phyloP scores from a whole-genome alignment of 2,113 vertebrate species.

The Varanus salvator region DNA sequence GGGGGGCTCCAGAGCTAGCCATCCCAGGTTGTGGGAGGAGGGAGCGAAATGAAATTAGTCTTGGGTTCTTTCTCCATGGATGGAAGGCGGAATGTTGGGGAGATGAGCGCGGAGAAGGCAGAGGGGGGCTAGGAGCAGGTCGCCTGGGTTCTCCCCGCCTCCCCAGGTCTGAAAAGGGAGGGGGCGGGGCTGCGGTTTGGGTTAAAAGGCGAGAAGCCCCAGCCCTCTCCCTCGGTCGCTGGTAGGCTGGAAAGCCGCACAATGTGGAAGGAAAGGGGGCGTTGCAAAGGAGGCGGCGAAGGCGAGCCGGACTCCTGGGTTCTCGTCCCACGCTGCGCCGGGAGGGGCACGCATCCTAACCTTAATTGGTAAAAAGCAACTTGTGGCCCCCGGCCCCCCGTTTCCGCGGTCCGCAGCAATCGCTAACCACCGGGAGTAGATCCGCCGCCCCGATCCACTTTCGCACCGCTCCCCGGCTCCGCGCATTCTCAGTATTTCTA shows the following conservation, averaged over 20 bases:
- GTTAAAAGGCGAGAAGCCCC: background rate
- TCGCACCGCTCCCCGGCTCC: background rate
- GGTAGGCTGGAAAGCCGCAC: background rate
- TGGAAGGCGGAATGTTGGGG: no score
- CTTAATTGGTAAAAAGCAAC: no score
- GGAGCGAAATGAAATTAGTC: background rate
- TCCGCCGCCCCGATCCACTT: background rate
- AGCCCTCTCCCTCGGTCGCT: background rate
- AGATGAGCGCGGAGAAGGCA: background rate
- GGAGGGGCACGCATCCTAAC: no score
- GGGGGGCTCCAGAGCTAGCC: background rate
- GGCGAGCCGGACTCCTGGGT: background rate
- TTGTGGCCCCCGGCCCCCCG: background rate
- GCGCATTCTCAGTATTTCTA: no score
- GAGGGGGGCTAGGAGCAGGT: background rate
- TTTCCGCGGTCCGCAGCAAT: background rate
- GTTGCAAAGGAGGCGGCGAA: background rate
- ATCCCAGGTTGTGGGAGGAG: background rate
- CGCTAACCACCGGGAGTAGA: background rate
- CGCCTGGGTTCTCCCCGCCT: background rate
- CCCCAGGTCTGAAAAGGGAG: background rate
- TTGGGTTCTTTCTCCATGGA: background rate
- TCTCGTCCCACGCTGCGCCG: background rate
- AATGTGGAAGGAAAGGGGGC: background rate
- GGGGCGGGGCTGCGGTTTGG: background rate